These are phyloP conservation scores for Microplitis deprimator DNA, from an alignment of 2,888 invertebrate genomes.

Conservation along the genomic window DNA sequence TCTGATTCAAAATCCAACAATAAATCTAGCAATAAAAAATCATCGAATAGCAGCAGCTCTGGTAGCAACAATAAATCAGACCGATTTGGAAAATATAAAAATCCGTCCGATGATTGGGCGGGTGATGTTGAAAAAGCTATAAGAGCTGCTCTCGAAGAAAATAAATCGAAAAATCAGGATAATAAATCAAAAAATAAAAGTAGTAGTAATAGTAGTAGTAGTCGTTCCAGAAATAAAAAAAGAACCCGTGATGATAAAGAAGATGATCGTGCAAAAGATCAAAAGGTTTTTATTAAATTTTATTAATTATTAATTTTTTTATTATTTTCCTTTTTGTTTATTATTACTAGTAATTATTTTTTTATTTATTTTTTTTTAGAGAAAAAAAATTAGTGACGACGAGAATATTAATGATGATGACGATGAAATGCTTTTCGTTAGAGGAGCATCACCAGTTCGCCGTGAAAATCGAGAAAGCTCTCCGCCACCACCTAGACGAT, in stretches of 20 bases:
- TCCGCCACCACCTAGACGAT: conserved; percentile 59
- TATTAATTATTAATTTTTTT: conserved; percentile 24
- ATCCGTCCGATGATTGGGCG: conserved; percentile 81
- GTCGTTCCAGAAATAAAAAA: conserved; percentile 58
- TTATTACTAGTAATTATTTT: conserved; percentile 14
- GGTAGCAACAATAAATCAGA: conserved; percentile 56
- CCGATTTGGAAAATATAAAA: conserved; percentile 73
- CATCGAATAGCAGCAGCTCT: conserved; percentile 40
- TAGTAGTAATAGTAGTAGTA: conserved; percentile 55
- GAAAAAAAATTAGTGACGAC: conserved; percentile 72
- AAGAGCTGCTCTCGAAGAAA: conserved; percentile 82
- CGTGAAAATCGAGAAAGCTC: conserved; percentile 57
- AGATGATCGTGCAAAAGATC: conserved; percentile 73
- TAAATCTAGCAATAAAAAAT: conserved; percentile 55
- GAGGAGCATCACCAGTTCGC: conserved; percentile 81
- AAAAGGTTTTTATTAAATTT: conserved; percentile 57
- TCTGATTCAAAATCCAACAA: conserved; percentile 62
- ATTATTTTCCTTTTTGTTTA: neutral
- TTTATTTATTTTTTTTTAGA: conserved; percentile 66
- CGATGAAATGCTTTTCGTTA: conserved; percentile 84
- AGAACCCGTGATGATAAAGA: conserved; percentile 70
- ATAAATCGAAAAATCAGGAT: conserved; percentile 58
- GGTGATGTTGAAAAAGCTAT: conserved; percentile 85
- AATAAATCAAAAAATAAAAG: conserved; percentile 56
- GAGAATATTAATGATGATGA: conserved; percentile 76